Base-by-base conservation (phyloP, 2,888 invertebrate genomes). In the Thymelicus lineola region DNA sequence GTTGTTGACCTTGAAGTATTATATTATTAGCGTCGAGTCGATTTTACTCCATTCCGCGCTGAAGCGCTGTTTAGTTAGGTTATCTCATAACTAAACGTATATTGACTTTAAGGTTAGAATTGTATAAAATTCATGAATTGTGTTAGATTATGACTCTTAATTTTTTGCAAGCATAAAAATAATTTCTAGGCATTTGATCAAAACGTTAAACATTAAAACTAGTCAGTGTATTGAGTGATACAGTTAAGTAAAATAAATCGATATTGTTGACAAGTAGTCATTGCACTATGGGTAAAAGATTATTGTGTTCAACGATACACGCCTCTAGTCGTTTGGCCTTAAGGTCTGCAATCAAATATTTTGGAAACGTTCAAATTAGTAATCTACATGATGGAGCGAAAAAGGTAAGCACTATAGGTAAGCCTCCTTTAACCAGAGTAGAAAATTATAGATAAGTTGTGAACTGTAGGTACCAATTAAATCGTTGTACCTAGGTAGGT, bases 271-370 rank as follows among this genome's bases (percentile, higher is more conserved):
- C n/a, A n/a, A n/a, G n/a, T n/a, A n/a, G n/a, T n/a, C n/a, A n/a
- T n/a, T n/a, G n/a, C n/a, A 59, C 57, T 20, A 89, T 90, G 90
- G 82, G 81, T 14, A 86, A 78, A 75, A 79, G 82, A 71, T 65
- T 84, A 53, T 68, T 86, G 46, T 77, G 80, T 60, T 79, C 77
- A 36, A 70, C 80, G 48, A 77, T 83, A 74, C 77, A 85, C 15
- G 79, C 75, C 75, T 75, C 74, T 76, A 84, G 79, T 15, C 17
- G 61, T 35, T 38, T 36, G 14, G 28, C 9, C 36, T 38, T 74
- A 71, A 73, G 72, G 60, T 45, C 60, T 53, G 53, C 58, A 45
- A 42, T 53, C 28, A 60, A 57, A 36, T n/a, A 7, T 36, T 35
- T 57, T 57, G 36, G 70, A 36, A 48, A 42, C 28, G 42, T 69